Evolutionary conservation across 2,888 invertebrate genomes (phyloP).

Genomic region (Aphrophora alni): DNA sequence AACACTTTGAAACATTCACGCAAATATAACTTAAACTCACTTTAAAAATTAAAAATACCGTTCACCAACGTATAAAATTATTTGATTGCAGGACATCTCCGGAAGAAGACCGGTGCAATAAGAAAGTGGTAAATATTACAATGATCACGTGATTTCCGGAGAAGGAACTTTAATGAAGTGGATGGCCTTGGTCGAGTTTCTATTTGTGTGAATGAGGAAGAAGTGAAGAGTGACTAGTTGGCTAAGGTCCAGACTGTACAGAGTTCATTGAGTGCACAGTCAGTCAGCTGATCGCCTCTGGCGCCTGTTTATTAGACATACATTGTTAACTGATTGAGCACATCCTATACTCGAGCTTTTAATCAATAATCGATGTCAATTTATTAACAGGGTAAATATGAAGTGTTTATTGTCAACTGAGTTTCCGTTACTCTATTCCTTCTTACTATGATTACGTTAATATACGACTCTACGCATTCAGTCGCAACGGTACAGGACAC

Average conservation of each 20-base stretch:
- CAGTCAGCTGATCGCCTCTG: neutral
- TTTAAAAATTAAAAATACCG: too few species aligned
- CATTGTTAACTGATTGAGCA: neutral
- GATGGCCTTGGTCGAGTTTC: constrained; percentile 6
- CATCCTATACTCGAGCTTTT: neutral
- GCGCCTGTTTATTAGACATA: neutral
- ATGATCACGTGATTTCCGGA: neutral
- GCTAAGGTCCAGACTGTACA: constrained; percentile 2
- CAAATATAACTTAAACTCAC: too few species aligned
- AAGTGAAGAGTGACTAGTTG: neutral
- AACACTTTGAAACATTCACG: too few species aligned
- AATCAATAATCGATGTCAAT: neutral
- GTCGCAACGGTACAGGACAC: too few species aligned
- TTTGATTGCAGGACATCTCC: neutral
- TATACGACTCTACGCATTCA: too few species aligned
- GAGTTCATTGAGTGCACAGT: neutral
- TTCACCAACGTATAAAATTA: too few species aligned
- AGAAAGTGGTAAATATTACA: constrained; percentile 9
- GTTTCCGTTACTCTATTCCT: too few species aligned
- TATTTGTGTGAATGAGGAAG: constrained; percentile 9
- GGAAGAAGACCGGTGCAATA: neutral
- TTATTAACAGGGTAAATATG: neutral
- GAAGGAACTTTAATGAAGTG: neutral
- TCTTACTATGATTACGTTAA: too few species aligned
- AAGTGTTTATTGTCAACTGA: neutral